Base-by-base conservation (phyloP, 2,797 vertebrate genomes). In the Ispidina lecontei region DNA sequence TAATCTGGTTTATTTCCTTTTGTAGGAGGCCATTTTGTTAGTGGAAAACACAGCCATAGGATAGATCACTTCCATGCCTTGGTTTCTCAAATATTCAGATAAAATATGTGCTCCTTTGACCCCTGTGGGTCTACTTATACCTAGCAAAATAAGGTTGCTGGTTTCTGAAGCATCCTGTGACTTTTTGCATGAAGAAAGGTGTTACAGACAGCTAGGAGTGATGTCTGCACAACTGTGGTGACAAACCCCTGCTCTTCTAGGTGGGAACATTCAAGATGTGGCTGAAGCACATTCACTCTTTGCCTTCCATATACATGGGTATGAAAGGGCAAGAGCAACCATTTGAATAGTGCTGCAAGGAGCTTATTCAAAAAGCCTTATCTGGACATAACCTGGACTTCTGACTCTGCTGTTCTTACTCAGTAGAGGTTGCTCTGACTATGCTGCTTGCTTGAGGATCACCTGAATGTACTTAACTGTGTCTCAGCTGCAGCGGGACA, bases 251-350 rank as follows among this genome's bases (percentile, higher is more conserved):
- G 2, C 33, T 76, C 39, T 72, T 69, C 16, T 9, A 18, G 39
- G 46, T 60, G 59, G 29, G 76, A 49, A 8, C 39, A 3, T 5
- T 3, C 18, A 12, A 49, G 52, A 37, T 14, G 31, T 37, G 70
- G 14, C 23, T 12, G 0, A 76, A n/a, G 31, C 8, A 5, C 1
- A 1, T 22, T 51, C 23, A 0, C 28, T 5, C 1, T 7, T 71
- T 37, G 14, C n/a, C 7, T 64, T 67, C 46, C 5, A 2, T 43
- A 9, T 0, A 0, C 5, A 14, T 3, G 18, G n/a, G 6, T 68
- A 12, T 14, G 55, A 54, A 51, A 46, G 71, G 47, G 21, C 41
- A 68, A 62, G 26, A 75, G 20, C 28, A 20, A 21, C 15, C 6
- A 0, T 14, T 12, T 69, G 23, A 28, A 43, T 78, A 35, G 14